Conservation (phyloP, 2,888 invertebrate species). For the Eucera pruinosa region DNA sequence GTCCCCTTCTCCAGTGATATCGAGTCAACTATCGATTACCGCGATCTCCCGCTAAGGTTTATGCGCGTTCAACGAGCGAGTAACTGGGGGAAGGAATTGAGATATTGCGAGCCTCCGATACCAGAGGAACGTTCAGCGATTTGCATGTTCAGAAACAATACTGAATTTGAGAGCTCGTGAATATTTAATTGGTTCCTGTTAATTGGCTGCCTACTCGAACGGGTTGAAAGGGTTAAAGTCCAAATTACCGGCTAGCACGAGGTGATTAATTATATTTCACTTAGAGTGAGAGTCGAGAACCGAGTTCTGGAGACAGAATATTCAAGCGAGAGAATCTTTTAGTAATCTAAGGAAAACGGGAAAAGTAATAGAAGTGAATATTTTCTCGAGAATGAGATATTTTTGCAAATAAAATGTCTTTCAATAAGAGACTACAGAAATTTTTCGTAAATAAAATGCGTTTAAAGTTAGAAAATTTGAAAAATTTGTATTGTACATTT, state of each 20-base stretch:
- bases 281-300: no score
- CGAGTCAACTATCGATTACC: conserved; percentile 58
- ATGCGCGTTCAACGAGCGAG: conserved; percentile 34
- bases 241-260: not conserved
- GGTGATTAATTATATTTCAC: conserved; percentile 1
- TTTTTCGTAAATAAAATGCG: no score
- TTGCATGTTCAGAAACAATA: conserved; percentile 27
- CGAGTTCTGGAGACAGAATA: no score
- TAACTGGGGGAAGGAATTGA: conserved; percentile 5
- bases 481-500: no score
- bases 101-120: conserved; percentile 5
- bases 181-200: conserved; percentile 22
- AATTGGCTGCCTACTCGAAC: conserved; percentile 18
- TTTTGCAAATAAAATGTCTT: no score
- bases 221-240: not conserved
- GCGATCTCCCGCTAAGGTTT: conserved; percentile 52
- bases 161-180: conserved; percentile 6
- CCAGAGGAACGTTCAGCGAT: conserved; percentile 7
- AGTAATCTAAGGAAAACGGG: no score
- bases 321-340: no score
- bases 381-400: no score
- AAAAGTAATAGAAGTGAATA: no score
- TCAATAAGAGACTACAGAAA: no score
- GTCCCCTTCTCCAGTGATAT: conserved; percentile 30
- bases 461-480: no score